Conservation (phyloP, 2,113 vertebrate species). For the Parus major region DNA sequence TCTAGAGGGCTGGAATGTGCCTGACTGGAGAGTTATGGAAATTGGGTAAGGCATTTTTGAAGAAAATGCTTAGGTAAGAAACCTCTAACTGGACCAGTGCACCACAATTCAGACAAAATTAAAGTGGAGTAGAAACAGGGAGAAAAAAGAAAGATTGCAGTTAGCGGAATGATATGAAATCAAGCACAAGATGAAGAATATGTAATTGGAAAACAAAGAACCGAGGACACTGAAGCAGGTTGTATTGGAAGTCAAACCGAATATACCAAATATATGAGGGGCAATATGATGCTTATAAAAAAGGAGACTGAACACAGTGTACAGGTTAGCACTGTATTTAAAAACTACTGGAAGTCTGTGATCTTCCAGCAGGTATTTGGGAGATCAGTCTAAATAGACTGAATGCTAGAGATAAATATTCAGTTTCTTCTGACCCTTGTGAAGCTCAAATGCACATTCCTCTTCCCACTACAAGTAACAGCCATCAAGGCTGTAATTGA, state of each 20-base stretch:
- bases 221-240: neutral
- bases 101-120: neutral
- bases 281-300: neutral
- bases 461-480: neutral
- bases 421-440: neutral
- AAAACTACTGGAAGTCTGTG: neutral
- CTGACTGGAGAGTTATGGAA: neutral
- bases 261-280: neutral
- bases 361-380: neutral
- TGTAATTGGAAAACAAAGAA: neutral
- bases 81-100: neutral
- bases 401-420: neutral
- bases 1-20: neutral
- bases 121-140: neutral
- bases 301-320: neutral
- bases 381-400: neutral
- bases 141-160: neutral
- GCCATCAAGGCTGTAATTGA: neutral
- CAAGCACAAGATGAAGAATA: neutral
- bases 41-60: neutral
- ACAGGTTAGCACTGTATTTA: neutral
- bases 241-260: neutral
- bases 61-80: neutral
- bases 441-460: neutral
- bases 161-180: neutral